A percentile compares a stretch with the other conserved stretches of the same genome.
Conservation (phyloP, 2,888 invertebrate species). For the Drosophila macrospina region DNA sequence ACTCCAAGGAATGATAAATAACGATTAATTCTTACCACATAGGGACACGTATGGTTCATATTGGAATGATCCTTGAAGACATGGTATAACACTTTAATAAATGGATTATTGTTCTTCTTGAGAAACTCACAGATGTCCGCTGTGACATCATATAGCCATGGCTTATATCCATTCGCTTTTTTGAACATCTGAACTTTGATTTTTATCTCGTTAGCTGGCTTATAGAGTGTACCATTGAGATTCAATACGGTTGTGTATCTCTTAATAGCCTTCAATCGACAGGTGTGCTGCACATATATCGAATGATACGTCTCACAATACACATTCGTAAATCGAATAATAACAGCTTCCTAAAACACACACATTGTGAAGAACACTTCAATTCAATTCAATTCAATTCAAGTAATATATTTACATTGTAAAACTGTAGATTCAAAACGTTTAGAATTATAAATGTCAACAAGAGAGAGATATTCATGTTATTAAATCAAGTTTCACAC, state of each 20-base stretch:
- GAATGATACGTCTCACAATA: slow-evolving; percentile 22
- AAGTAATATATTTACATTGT: slow-evolving; percentile 1
- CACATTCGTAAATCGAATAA: slow-evolving; percentile 24
- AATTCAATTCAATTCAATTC: neutral
- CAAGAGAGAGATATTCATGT: neutral
- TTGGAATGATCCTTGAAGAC: slow-evolving; percentile 25
- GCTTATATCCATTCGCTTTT: slow-evolving; percentile 36
- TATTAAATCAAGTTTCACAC: neutral
- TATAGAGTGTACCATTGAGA: slow-evolving; percentile 5
- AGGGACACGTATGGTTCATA: slow-evolving; percentile 40
- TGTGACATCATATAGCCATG: slow-evolving; percentile 19
- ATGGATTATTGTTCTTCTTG: slow-evolving; percentile 14
- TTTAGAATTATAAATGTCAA: neutral
- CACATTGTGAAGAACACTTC: neutral
- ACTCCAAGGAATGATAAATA: neutral
- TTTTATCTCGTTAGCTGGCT: slow-evolving; percentile 8
- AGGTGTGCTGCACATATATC: slow-evolving; percentile 1
- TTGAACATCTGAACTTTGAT: slow-evolving; percentile 3
- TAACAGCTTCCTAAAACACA: slow-evolving; percentile 12
- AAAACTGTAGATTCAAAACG: neutral
- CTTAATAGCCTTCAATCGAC: slow-evolving; percentile 28
- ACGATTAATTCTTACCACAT: no score
- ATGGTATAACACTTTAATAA: slow-evolving; percentile 1
- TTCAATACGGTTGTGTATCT: slow-evolving; percentile 21
- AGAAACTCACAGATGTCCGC: slow-evolving; percentile 27